phyloP scores from a whole-genome alignment of 2,113 vertebrate genomes.

The Psittacus erithacus region DNA sequence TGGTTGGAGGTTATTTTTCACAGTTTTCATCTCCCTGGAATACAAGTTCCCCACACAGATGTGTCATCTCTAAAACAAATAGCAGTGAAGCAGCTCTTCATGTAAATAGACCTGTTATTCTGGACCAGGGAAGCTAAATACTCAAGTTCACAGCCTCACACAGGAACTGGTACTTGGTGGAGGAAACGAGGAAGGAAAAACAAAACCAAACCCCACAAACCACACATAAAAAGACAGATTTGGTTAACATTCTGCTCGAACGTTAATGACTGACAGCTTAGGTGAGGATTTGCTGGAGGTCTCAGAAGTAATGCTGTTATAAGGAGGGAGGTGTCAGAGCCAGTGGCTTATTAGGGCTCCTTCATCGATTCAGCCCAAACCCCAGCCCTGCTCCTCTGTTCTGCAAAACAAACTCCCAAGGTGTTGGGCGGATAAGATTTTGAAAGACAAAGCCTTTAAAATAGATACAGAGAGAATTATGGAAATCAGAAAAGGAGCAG shows the following conservation, averaged over 20 bases:
- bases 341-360: background rate
- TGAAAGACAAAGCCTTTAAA: background rate
- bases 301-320: background rate
- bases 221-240: background rate
- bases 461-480: fast-evolving
- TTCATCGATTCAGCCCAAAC: background rate
- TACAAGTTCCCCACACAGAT: background rate
- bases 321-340: background rate
- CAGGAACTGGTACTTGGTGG: background rate
- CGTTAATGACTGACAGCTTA: background rate
- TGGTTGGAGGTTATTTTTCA: background rate
- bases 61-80: background rate
- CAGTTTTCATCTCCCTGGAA: background rate
- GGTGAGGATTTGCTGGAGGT: background rate
- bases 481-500: background rate
- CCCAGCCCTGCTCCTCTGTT: background rate
- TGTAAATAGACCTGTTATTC: background rate
- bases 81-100: background rate
- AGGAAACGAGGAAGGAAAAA: background rate
- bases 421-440: background rate
- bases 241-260: background rate
- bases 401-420: background rate
- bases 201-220: background rate
- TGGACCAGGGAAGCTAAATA: background rate
- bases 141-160: background rate